Evolutionary conservation across 2,113 vertebrate species (phyloP).

Genomic region (Hyperopisus bebe): DNA sequence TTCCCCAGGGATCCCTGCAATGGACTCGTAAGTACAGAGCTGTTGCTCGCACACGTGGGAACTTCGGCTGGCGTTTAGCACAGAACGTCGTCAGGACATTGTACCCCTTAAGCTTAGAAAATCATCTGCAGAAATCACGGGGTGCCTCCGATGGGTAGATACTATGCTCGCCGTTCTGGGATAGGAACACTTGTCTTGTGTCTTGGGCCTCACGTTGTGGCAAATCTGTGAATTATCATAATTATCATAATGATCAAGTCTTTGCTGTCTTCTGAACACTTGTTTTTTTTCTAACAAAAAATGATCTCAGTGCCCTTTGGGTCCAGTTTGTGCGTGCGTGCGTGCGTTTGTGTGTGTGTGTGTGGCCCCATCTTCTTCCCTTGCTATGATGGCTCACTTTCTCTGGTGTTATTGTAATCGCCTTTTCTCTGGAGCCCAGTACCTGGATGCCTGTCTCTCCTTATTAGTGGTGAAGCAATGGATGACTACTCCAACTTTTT

Average conservation of each 20-base stretch:
- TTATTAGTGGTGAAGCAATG: neutral
- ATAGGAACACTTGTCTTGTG: neutral
- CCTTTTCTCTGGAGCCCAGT: neutral
- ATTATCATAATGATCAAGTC: neutral
- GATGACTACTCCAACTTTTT: neutral
- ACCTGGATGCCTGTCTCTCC: neutral
- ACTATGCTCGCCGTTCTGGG: neutral
- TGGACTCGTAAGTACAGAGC: conserved; percentile 81
- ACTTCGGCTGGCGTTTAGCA: neutral
- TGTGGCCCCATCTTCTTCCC: neutral
- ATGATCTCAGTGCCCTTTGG: neutral
- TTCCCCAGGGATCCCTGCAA: conserved; percentile 72
- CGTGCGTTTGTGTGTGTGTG: neutral
- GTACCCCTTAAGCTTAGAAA: neutral
- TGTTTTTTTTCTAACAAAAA: neutral
- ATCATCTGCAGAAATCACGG: neutral
- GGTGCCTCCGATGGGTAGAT: neutral
- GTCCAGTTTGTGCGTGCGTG: neutral
- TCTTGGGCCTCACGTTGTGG: neutral
- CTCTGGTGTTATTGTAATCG: neutral
- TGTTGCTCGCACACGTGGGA: neutral
- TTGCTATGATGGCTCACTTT: neutral
- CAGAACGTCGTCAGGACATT: neutral
- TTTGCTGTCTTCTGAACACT: neutral
- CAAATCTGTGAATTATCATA: neutral